phyloP scores from a whole-genome alignment of 1,140 invertebrate species.

The Brachionus paranguensis region DNA sequence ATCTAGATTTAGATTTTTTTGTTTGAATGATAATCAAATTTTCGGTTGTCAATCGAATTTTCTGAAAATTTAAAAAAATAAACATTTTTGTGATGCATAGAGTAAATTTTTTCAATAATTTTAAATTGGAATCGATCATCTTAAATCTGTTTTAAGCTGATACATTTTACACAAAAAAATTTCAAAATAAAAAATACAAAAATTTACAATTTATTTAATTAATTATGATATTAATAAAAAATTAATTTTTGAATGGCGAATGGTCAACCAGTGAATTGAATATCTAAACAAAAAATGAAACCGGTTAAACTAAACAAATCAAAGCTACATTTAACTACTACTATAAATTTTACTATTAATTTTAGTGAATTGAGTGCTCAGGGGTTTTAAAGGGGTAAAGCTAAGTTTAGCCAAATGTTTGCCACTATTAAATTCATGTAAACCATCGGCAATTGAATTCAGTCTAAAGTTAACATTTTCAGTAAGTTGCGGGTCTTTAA shows the following conservation, averaged over 20 bases:
- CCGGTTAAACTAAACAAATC: not conserved
- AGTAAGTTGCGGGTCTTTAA: not conserved
- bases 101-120: too few relatives aligned
- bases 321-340: not conserved
- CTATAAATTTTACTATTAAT: not conserved
- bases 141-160: not conserved
- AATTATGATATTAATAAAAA: not conserved
- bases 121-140: too few relatives aligned
- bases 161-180: not conserved
- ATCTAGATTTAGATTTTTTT: too few relatives aligned
- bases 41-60: too few relatives aligned
- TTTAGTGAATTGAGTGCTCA: not conserved
- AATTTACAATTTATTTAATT: not conserved
- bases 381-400: not conserved
- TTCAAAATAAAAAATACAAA: not conserved
- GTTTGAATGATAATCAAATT: too few relatives aligned
- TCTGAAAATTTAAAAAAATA: too few relatives aligned
- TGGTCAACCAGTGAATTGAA: not conserved
- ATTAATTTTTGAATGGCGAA: not conserved
- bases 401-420: not conserved
- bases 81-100: too few relatives aligned
- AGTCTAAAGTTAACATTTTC: constrained; percentile 2
- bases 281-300: not conserved
- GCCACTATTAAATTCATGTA: not conserved
- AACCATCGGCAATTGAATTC: not conserved